phyloP scores from a whole-genome alignment of 2,113 vertebrate genomes.

The Callithrix jacchus region DNA sequence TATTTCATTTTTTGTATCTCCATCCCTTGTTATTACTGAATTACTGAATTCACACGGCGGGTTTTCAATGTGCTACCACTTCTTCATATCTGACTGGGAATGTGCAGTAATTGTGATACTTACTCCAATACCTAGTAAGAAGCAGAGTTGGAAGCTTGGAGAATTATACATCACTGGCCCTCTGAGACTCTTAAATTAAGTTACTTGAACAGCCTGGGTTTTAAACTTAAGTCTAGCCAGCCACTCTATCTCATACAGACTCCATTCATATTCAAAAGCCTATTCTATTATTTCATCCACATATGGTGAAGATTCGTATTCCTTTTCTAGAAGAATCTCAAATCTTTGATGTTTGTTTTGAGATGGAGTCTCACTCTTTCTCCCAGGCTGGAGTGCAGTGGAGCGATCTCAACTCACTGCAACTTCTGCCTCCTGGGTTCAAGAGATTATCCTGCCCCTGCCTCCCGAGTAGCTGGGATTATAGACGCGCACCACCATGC shows the following conservation, averaged over 20 bases:
- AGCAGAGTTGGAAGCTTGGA: background rate
- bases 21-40: background rate
- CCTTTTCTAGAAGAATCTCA: background rate
- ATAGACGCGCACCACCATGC: too few species aligned
- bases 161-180: background rate
- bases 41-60: background rate
- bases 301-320: background rate
- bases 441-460: too few species aligned
- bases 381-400: too few species aligned
- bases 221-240: background rate
- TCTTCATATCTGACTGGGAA: background rate
- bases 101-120: background rate
- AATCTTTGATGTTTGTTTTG: too few species aligned
- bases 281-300: background rate
- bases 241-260: background rate
- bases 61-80: background rate
- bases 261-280: background rate
- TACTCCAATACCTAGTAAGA: background rate
- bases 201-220: background rate
- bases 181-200: background rate
- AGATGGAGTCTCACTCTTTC: too few species aligned
- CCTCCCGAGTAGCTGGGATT: too few species aligned
- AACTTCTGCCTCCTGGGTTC: too few species aligned
- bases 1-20: background rate
- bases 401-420: too few species aligned